phyloP scores from a whole-genome alignment of 2,113 vertebrate species.

The Axis porcinus region DNA sequence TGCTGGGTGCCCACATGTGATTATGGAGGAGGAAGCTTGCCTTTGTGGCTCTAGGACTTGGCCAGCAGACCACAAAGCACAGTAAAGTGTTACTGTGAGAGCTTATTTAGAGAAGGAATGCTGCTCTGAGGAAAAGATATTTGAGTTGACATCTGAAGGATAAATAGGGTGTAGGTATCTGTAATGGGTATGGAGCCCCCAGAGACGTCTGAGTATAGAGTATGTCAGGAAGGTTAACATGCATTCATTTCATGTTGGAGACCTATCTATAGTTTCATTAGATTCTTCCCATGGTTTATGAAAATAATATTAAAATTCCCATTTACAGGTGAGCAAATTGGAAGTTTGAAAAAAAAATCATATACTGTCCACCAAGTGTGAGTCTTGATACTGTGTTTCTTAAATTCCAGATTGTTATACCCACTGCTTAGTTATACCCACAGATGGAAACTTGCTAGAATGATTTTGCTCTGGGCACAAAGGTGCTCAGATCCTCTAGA shows the following conservation, averaged over 20 bases:
- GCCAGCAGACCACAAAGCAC: not conserved
- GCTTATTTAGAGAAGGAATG: not conserved
- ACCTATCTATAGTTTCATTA: not conserved
- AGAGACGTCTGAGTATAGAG: not conserved
- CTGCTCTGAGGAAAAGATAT: not conserved
- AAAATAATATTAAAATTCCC: not conserved
- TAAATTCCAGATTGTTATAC: not conserved
- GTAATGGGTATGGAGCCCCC: not conserved
- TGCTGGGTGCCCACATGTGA: not conserved
- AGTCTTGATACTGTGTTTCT: not conserved
- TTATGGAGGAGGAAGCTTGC: not conserved
- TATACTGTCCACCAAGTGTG: not conserved
- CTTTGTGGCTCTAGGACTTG: not conserved
- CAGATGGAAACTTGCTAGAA: not conserved
- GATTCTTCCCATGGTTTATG: not conserved
- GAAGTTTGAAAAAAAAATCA: not conserved
- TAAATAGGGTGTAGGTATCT: not conserved
- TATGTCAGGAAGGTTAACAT: not conserved
- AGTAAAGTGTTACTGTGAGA: not conserved
- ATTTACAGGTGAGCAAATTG: not conserved
- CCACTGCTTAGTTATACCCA: not conserved
- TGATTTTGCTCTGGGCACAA: not conserved
- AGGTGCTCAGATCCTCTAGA: not conserved
- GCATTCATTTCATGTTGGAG: not conserved
- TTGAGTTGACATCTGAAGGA: not conserved